Percentiles rank a stretch among this genome's conserved stretches.
Conservation (phyloP, 2,797 vertebrate species). For the Enteromius radiatus region DNA sequence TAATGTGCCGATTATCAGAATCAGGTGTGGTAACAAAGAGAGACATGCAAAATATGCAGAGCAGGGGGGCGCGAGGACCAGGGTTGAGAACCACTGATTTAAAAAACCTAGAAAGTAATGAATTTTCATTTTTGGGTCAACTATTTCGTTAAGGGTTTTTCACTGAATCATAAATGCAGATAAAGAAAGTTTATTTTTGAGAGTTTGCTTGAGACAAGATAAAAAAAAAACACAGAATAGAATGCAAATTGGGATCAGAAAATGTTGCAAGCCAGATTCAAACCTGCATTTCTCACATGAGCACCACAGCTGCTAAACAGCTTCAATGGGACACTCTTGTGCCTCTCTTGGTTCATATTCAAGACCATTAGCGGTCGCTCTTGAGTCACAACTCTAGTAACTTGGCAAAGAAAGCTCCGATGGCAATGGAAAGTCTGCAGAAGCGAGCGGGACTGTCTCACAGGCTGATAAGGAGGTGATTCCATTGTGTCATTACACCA, state of each 20-base stretch:
- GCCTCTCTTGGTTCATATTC: not conserved
- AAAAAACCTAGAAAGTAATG: no score
- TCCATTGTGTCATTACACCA: conserved; percentile 35
- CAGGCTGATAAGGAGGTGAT: conserved; percentile 17
- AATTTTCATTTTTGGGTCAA: no score
- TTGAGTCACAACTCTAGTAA: conserved; percentile 15
- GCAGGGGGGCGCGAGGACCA: no score
- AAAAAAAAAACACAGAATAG: no score
- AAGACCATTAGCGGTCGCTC: conserved; percentile 21
- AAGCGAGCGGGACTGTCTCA: conserved; percentile 5
- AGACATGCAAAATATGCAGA: no score
- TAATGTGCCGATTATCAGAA: no score
- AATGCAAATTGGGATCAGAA: no score
- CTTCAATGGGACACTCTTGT: not conserved
- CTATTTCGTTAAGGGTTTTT: not conserved
- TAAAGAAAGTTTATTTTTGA: not conserved
- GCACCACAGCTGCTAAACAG: not conserved
- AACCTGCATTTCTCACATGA: conserved; percentile 5
- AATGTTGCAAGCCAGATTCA: not conserved
- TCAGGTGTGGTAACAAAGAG: no score
- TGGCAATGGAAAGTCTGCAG: conserved; percentile 31
- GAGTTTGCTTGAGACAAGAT: no score
- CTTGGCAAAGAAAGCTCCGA: not conserved
- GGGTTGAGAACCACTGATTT: no score
- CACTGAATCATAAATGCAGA: not conserved